Evolutionary conservation across 2,797 vertebrate genomes (phyloP).

Genomic region (Anableps anableps): DNA sequence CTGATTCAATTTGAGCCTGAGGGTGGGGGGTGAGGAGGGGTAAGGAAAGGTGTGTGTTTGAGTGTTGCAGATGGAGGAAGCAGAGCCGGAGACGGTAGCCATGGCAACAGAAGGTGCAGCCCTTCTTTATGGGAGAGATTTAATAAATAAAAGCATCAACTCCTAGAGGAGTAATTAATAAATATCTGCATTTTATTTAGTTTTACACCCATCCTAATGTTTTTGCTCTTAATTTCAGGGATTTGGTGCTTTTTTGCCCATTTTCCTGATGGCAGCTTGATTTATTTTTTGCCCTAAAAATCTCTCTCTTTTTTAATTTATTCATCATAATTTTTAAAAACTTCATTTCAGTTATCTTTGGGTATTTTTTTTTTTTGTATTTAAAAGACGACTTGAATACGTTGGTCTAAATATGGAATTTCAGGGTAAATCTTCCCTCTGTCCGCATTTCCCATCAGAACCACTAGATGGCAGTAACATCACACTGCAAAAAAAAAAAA

Average conservation of each 20-base stretch:
- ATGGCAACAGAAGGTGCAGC: slow-evolving; percentile 56
- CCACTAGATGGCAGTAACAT: slow-evolving; percentile 46
- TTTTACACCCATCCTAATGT: not conserved
- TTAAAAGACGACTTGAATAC: not conserved
- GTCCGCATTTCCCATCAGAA: not conserved
- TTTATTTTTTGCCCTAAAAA: too few species aligned
- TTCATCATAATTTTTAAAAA: not conserved
- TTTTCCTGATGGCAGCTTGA: too few species aligned
- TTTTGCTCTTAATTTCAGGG: not conserved
- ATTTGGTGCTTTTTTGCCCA: not conserved
- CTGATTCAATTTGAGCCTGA: slow-evolving; percentile 47
- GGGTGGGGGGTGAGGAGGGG: slow-evolving; percentile 20
- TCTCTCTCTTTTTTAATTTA: not conserved
- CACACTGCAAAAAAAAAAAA: not conserved
- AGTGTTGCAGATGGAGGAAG: slow-evolving; percentile 38
- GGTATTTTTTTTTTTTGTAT: not conserved
- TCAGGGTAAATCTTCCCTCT: not conserved
- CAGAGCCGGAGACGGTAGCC: slow-evolving; percentile 61
- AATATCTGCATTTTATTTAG: not conserved
- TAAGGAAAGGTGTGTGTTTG: not conserved
- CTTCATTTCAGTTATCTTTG: not conserved
- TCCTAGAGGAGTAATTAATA: not conserved
- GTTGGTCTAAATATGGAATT: not conserved
- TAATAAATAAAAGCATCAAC: slow-evolving; percentile 7
- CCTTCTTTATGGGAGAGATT: slow-evolving; percentile 30